phyloP scores from a whole-genome alignment of 2,888 invertebrate species.

The Argyresthia albistria region DNA sequence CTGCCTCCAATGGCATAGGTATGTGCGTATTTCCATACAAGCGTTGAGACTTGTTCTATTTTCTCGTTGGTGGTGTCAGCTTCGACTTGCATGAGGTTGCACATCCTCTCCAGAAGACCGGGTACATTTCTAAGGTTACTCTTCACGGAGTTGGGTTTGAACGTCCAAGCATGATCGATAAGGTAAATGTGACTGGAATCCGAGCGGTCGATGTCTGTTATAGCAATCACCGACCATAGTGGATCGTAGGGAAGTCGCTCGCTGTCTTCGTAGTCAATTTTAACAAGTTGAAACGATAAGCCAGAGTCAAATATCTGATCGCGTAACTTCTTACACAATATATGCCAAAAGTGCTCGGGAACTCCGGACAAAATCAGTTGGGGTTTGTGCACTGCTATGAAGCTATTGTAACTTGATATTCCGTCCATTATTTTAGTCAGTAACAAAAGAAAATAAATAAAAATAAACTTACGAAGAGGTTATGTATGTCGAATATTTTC shows the following conservation, averaged over 20 bases:
- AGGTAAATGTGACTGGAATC: conserved; percentile 83
- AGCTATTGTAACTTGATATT: conserved; percentile 50
- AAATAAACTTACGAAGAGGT: neutral
- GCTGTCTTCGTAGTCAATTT: conserved; percentile 76
- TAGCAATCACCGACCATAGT: conserved; percentile 77
- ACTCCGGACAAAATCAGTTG: conserved; percentile 79
- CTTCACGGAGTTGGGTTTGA: conserved; percentile 75
- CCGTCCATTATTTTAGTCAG: conserved; percentile 38
- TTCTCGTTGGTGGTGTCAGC: conserved; percentile 38
- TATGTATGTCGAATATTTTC: too few species aligned
- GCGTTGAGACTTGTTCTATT: conserved; percentile 74
- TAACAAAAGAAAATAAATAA: conserved; percentile 5
- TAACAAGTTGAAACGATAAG: conserved; percentile 75
- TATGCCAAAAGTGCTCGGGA: conserved; percentile 80
- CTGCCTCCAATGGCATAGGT: conserved; percentile 81
- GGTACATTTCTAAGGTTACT: conserved; percentile 75
- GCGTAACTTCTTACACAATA: conserved; percentile 76
- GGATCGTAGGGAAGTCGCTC: conserved; percentile 68
- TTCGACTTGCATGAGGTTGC: conserved; percentile 75
- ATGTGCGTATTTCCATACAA: conserved; percentile 87
- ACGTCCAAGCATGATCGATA: conserved; percentile 95
- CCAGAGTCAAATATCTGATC: conserved; percentile 84
- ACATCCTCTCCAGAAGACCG: conserved; percentile 80
- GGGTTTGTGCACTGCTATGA: conserved; percentile 73
- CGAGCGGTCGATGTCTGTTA: conserved; percentile 65